These are phyloP conservation scores for Papilio helenus DNA, from an alignment of 1,140 invertebrate genomes.

Conservation along the genomic window DNA sequence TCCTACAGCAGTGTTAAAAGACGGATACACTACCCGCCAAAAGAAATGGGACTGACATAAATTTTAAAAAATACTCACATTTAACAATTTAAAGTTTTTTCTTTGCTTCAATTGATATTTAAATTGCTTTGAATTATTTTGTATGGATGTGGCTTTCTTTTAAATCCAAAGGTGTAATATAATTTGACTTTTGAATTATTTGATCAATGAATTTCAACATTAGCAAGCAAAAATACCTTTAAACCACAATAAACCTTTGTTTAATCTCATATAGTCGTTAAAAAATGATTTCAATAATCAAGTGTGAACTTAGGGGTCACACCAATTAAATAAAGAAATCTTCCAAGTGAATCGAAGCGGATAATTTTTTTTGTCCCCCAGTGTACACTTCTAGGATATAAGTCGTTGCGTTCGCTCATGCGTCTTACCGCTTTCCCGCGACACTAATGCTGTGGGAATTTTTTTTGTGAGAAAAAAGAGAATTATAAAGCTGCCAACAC, in stretches of 20 bases:
- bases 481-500: constrained; percentile 23
- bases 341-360: neutral
- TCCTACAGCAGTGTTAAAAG: neutral
- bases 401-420: constrained; percentile 18
- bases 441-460: constrained; percentile 26
- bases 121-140: neutral
- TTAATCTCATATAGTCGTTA: neutral
- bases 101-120: neutral
- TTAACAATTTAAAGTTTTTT: neutral
- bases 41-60: neutral
- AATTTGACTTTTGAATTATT: too few species aligned
- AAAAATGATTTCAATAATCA: neutral
- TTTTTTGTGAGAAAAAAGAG: constrained; percentile 11
- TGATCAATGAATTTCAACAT: too few species aligned
- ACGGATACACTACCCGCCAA: neutral
- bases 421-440: constrained; percentile 4
- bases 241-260: neutral
- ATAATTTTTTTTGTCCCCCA: constrained; percentile 1
- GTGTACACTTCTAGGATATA: constrained; percentile 17
- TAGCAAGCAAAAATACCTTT: too few species aligned
- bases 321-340: neutral
- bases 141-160: too few species aligned
- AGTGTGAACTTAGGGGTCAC: constrained; percentile 5
- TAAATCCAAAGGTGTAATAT: too few species aligned
- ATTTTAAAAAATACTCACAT: neutral